Evolutionary conservation across 2,797 vertebrate genomes (phyloP), one percentile per base, ranked within the genome.

Genomic region (Poecile montanus): DNA sequence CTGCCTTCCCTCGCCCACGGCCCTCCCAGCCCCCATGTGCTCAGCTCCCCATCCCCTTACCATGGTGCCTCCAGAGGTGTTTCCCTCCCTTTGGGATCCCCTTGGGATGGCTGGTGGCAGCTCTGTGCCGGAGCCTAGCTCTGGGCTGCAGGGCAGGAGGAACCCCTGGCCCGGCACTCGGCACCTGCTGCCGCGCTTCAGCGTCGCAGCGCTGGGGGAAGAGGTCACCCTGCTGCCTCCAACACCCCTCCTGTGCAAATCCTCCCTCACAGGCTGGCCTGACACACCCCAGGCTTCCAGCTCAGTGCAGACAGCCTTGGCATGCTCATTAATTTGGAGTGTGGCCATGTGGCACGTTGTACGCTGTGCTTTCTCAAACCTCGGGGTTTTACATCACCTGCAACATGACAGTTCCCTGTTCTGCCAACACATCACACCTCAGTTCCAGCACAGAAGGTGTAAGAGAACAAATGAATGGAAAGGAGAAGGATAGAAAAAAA

Each of bases 151-250:
- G 84, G 67, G 86, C 5, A 16, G 94, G 87, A 84, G 92, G 85
- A 90, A 44, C 68, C 91, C 63, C 3, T 89, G 80, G 89, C 94
- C 76, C 45, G 21, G 62, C 83, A 65, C 25, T 73, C 75, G 0
- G 56, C 97, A 97, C 84, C 95, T 89, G 97, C 96, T 91, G 87
- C 92, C 45, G 93, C 9, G 10, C 78, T 18, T 94, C 94, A 92
- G 96, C 85, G 97, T 97, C 97, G 94, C 86, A 45, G 91, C 7
- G 40, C 47, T 3, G 26, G 16, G 48, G 29, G 63, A 48, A 44
- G 34, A 82, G 94, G 96, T 98, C 97, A 97, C 79, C 78, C 61
- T 2, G 9, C 58, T 56, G 62, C 72, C 91, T 63, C 32, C n/a
- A 1, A 2, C 54, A 19, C 21, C 50, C 22, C 11, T 2, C 2